Percentiles rank a stretch among this genome's conserved stretches.
Conservation (phyloP, 2,113 vertebrate genomes). For the Onychorhynchus coronatus region DNA sequence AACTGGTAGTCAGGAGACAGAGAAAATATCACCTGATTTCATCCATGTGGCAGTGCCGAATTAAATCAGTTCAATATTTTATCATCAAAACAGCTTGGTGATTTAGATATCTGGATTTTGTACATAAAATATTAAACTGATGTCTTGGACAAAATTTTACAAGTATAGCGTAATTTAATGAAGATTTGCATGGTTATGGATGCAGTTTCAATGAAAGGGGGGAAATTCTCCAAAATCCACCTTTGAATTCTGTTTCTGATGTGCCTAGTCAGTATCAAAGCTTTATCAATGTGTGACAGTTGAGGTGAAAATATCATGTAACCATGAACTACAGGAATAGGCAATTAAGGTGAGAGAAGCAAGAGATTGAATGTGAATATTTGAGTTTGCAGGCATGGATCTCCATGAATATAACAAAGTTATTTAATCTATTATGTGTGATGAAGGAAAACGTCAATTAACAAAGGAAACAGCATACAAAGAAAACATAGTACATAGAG, state of each 20-base stretch:
- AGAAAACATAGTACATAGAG: background rate
- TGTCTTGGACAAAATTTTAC: background rate
- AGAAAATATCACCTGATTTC: background rate
- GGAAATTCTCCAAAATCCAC: background rate
- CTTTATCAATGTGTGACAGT: background rate
- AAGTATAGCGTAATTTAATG: background rate
- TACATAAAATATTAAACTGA: background rate
- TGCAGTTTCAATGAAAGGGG: background rate
- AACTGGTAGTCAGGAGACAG: background rate
- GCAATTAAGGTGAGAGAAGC: background rate
- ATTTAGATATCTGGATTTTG: background rate
- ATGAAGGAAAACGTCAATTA: background rate
- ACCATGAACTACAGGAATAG: background rate
- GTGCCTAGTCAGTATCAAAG: background rate
- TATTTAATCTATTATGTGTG: rapidly evolving
- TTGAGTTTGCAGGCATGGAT: background rate
- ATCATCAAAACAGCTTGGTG: background rate
- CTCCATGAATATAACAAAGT: background rate
- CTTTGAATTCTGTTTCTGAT: background rate
- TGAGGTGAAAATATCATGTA: background rate
- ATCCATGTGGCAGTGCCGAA: background rate
- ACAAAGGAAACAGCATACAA: background rate
- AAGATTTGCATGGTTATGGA: background rate
- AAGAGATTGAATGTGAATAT: background rate
- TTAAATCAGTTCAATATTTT: background rate